phyloP scores from a whole-genome alignment of 1,140 invertebrate genomes.

The Aphaenogaster ashmeadi region DNA sequence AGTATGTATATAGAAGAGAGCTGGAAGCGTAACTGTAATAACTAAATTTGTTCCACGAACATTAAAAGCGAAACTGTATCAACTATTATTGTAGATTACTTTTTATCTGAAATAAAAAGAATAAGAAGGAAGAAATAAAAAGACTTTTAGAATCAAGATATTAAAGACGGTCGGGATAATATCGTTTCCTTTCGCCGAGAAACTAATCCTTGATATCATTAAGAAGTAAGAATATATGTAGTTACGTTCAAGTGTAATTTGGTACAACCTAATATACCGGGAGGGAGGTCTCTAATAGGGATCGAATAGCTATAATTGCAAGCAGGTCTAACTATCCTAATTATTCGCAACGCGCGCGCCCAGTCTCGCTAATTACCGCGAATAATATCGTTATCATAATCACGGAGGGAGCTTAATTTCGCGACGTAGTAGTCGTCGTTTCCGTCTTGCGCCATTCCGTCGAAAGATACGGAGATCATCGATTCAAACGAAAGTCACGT shows the following conservation, averaged over 20 bases:
- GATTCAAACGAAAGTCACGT: slow-evolving; percentile 35
- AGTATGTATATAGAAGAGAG: background rate
- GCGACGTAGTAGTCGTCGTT: background rate
- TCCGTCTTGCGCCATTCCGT: background rate
- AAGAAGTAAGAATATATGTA: slow-evolving; percentile 1
- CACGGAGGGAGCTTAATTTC: slow-evolving; percentile 57
- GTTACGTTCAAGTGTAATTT: slow-evolving; percentile 6
- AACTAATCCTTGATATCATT: background rate
- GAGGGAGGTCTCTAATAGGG: slow-evolving; percentile 65
- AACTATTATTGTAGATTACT: background rate
- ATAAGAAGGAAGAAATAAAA: background rate
- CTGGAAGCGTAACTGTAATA: background rate
- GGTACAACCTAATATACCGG: slow-evolving; percentile 3
- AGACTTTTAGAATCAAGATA: background rate
- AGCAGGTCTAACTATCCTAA: slow-evolving; percentile 77
- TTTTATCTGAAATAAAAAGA: background rate
- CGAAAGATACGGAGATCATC: background rate
- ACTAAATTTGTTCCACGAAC: background rate
- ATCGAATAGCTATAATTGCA: slow-evolving; percentile 80
- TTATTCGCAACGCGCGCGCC: slow-evolving; percentile 71
- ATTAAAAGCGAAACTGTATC: background rate
- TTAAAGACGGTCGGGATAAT: background rate
- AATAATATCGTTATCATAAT: slow-evolving; percentile 77
- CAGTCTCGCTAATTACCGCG: slow-evolving; percentile 62
- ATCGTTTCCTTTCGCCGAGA: background rate